Base-by-base conservation (phyloP, 1,140 invertebrate genomes). In the Rhizoglyphus robini region DNA sequence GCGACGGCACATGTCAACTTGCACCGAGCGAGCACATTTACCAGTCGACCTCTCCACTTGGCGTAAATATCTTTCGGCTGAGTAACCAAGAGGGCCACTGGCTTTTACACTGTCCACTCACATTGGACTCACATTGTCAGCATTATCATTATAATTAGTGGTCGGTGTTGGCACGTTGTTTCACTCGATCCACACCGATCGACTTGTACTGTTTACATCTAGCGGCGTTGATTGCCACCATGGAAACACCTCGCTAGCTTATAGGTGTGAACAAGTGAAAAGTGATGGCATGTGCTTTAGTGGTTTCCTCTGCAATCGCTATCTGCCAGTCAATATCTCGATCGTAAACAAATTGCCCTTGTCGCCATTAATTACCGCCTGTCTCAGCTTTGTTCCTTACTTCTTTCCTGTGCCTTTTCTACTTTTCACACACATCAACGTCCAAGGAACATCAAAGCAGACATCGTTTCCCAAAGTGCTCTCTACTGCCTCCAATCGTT, bases 261-360 rank as follows among this genome's bases (percentile, higher is more conserved):
- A 20, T 54, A 54, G 51, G 51, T 54, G 51, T 54, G 51, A 54
- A 11, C 36, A 41, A 41, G 8, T 11, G 18, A 41, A 25, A n/a
- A n/a, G n/a, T n/a, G n/a, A n/a, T n/a, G n/a, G n/a, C n/a, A n/a
- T n/a, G n/a, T n/a, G n/a, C n/a, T n/a, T n/a, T n/a, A n/a, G n/a
- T n/a, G n/a, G n/a, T n/a, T n/a, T n/a, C n/a, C n/a, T n/a, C n/a
- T n/a, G n/a, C n/a, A n/a, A n/a, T n/a, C n/a, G n/a, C n/a, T n/a
- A n/a, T n/a, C n/a, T n/a, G n/a, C n/a, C n/a, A n/a, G n/a, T 54
- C 20, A 5, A 54, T 54, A 54, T 54, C 51, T 8, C 18, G 51
- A 25, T 54, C 51, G 51, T 54, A 54, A 54, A 54, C 51, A 54
- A 54, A 54, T 54, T 54, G 51, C 31, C 51, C 51, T 54, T 54